Evolutionary conservation across 2,888 invertebrate species (phyloP), one percentile per base, ranked within the genome.

Genomic region (Pollenia labialis): DNA sequence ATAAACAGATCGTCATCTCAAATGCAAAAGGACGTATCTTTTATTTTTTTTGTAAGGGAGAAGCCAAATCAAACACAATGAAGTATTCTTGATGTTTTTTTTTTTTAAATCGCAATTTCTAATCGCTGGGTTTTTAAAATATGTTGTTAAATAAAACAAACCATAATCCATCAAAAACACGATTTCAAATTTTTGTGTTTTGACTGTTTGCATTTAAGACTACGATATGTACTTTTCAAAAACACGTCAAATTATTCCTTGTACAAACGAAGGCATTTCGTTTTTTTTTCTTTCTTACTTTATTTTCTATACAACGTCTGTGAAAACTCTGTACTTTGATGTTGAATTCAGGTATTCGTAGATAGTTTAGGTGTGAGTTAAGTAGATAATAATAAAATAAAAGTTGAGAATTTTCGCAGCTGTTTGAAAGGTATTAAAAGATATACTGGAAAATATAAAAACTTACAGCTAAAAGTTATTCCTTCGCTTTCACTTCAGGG

Each of bases 191-290:
- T 50, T 14, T 68, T 46, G 6, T 11, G 10, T 18, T 62, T 23
- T 23, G 4, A 32, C 46, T 46, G 77, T 16, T 14, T 66, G 54
- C 16, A 48, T 68, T 68, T 66, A 32, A 32, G 4, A 6, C 18
- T 12, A 64, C 54, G 16, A 66, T 64, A 32, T 54, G 64, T 52
- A 64, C 52, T n/a, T 54, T 77, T 66, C 66, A 66, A 68, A 77
- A 77, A 66, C 76, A 77, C 46, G 58, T 32, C 48, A 77, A 58
- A 46, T 16, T 56, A 12, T 56, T n/a, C 32, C 42, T 66, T 54
- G 6, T n/a, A 46, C 14, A 56, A 40, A 56, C 11, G 42, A 46
- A 46, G 56, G 56, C 46, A 52, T 42, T 4, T 16, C 4, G 18
- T 54, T 68, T 9, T 23, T 18, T 54, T 40, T 42, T 56, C 14